Conservation (phyloP, 2,797 vertebrate genomes). For the Anguilla obscura region DNA sequence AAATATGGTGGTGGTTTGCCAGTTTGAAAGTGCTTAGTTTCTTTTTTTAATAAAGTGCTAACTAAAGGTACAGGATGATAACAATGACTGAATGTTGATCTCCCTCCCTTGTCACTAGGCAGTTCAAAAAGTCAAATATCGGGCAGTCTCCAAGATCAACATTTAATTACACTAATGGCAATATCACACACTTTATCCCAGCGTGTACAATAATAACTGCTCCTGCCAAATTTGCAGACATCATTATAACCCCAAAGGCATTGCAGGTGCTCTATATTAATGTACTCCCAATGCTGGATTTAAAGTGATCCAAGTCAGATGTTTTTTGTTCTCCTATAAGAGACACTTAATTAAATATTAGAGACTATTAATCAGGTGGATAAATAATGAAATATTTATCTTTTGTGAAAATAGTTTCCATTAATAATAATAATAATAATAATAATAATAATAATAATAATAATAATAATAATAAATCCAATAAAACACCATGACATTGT, state of each 20-base stretch:
- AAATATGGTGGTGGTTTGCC: background rate
- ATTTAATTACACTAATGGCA: constrained; percentile 11
- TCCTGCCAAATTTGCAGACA: background rate
- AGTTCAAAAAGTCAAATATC: background rate
- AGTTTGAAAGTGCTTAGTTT: background rate
- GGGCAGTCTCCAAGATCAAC: background rate
- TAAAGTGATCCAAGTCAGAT: background rate
- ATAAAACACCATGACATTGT: background rate
- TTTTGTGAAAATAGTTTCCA: background rate
- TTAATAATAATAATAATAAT: background rate
- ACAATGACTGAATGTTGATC: background rate
- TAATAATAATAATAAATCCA: background rate
- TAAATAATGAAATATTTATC: background rate
- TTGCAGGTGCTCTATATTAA: background rate
- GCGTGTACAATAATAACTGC: background rate
- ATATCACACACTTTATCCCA: background rate
- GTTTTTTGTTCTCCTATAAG: background rate
- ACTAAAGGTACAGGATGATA: background rate
- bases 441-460: background rate
- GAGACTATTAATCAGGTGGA: background rate
- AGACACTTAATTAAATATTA: background rate
- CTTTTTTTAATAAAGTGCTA: no score
- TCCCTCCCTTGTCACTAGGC: background rate
- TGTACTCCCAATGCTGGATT: background rate
- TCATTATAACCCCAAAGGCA: background rate